Percentiles rank a stretch among this genome's conserved stretches.
Conservation (phyloP, 2,797 vertebrate species). For the Crypturellus tataupa region DNA sequence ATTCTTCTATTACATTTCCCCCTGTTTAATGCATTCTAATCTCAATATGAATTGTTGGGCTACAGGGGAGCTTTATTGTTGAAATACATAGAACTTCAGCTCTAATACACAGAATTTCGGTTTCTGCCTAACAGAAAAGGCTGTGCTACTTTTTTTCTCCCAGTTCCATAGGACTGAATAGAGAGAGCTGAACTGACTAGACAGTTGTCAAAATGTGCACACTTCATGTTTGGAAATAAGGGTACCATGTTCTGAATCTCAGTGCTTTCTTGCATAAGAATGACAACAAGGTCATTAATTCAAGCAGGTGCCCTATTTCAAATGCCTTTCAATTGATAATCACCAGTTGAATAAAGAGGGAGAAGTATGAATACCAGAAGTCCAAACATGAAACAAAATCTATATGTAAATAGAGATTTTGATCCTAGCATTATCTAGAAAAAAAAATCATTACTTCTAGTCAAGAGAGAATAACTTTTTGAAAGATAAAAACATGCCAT, state of each 20-base stretch:
- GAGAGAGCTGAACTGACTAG: neutral
- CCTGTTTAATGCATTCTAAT: neutral
- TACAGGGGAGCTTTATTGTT: neutral
- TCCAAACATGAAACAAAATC: neutral
- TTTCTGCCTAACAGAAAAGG: neutral
- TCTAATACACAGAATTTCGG: neutral
- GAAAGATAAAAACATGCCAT: neutral
- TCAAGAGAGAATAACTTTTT: neutral
- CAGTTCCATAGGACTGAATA: neutral
- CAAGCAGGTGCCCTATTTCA: neutral
- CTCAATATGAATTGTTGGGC: neutral
- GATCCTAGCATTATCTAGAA: neutral
- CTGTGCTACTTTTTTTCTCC: neutral
- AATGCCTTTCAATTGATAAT: neutral
- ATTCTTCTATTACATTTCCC: neutral
- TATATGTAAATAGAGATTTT: neutral
- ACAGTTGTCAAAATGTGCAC: neutral
- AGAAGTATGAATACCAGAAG: neutral
- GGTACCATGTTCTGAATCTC: neutral
- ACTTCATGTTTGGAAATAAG: neutral
- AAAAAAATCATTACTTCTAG: neutral
- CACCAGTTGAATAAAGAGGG: neutral
- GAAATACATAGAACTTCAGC: neutral
- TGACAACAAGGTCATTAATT: neutral
- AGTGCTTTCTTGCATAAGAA: neutral